These are phyloP conservation scores for Chelonia mydas DNA, from an alignment of 2,797 vertebrate species.

Conservation along the genomic window DNA sequence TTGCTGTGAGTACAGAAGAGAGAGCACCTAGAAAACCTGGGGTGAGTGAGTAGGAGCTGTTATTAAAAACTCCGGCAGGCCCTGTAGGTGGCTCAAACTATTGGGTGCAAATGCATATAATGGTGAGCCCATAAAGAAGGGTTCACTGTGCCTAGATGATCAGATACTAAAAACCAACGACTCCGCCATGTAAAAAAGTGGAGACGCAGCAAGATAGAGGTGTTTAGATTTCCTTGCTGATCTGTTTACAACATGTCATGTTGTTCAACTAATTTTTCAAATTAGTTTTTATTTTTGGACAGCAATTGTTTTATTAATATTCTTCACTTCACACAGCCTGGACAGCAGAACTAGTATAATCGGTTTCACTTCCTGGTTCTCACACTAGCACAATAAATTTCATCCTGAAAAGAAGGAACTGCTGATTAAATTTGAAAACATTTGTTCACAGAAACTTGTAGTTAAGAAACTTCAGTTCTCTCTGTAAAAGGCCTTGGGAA, in stretches of 20 bases:
- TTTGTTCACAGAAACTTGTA: not conserved
- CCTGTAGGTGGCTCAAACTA: not conserved
- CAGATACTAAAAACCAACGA: constrained; percentile 15
- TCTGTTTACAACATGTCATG: constrained; percentile 6
- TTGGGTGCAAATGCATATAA: not conserved
- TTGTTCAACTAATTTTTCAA: not conserved
- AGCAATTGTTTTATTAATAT: not conserved
- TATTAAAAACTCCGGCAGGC: not conserved
- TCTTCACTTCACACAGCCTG: not conserved
- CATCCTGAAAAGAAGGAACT: constrained; percentile 30
- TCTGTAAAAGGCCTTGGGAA: not conserved
- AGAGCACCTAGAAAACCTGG: not conserved
- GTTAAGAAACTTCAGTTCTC: not conserved
- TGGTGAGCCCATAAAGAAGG: constrained; percentile 2
- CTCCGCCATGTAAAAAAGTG: not conserved
- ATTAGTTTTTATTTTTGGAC: constrained; percentile 10
- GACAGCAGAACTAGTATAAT: not conserved
- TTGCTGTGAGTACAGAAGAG: not conserved
- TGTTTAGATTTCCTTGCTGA: constrained; percentile 14
- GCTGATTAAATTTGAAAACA: not conserved
- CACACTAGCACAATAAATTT: constrained; percentile 59
- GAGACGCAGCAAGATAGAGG: not conserved
- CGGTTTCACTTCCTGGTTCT: constrained; percentile 6
- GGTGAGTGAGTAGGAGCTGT: not conserved
- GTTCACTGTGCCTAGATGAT: constrained; percentile 2